Base-by-base conservation (phyloP, 1,140 invertebrate species). In the Conus betulinus region DNA sequence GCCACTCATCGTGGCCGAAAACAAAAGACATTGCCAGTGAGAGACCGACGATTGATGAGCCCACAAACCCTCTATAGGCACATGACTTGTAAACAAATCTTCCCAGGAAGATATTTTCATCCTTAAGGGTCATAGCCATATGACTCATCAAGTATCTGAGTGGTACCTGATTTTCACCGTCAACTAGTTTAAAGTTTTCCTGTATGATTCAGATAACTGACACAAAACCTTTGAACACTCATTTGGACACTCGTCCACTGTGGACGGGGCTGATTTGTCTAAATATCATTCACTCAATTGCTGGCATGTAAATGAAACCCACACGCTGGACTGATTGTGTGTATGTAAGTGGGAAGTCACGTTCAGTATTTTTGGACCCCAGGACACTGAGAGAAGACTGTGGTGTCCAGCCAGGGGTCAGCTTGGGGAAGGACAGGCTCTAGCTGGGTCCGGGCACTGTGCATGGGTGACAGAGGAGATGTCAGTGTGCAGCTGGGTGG, bases 11-110 rank as follows among this genome's bases (percentile, higher is more conserved):
- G 8, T 88, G 89, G 13, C 67, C 67, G 1, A 90, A 89, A 60
- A 88, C 91, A 67, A 8, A 55, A 23, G 15, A 88, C 27, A 81
- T 93, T 93, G 17, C 93, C 93, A 13, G 91, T 5, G 3, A 93
- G 20, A 91, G 63, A 90, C 11, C 76, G 10, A 8, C 90, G 27
- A 15, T 88, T 90, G 3, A 91, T 76, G 10, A 91, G 63, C 92
- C 92, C n/a, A 92, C 51, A 6, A 83, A 67, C n/a, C 89, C 85
- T 15, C 89, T 84, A 0, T 91, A 78, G 23, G 85, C 25, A 6
- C 67, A 27, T 10, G 53, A 55, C 39, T n/a, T 25, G 67, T 23
- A n/a, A 87, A 51, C 23, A 87, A 39, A 20, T 25, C 85, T 6
- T 81, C 25, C 2, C 78, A 81, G 13, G 78, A 81, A 8, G 78